These are phyloP conservation scores for Brachypterus glaber DNA, from an alignment of 2,888 invertebrate species.

Conservation along the genomic window DNA sequence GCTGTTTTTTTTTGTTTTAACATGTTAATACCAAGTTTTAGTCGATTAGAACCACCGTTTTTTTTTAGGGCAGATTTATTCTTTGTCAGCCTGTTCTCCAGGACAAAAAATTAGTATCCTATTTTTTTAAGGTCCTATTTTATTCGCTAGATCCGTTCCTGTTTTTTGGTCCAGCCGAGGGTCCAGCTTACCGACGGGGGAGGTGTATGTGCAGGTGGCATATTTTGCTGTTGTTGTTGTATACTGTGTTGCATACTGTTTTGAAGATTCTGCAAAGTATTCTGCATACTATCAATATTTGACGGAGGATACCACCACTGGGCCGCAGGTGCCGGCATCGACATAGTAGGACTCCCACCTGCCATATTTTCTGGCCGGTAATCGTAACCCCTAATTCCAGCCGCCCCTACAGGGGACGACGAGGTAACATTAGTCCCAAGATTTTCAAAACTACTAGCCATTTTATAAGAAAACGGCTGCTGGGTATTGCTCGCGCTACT, in stretches of 20 bases:
- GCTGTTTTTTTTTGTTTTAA: no score
- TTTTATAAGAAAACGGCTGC: constrained; percentile 76
- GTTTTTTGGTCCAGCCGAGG: no score
- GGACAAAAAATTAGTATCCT: no score
- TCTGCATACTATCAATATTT: constrained; percentile 50
- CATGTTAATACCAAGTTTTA: no score
- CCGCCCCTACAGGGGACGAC: constrained; percentile 49
- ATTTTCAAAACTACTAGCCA: constrained; percentile 74
- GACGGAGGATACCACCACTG: constrained; percentile 70
- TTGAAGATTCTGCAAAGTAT: constrained; percentile 45
- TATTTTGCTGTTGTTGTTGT: constrained; percentile 28
- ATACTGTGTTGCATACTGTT: constrained; percentile 26
- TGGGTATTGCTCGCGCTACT: constrained; percentile 53
- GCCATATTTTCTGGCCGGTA: constrained; percentile 45
- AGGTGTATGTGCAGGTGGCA: constrained; percentile 39
- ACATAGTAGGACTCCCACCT: constrained; percentile 20
- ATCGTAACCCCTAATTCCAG: constrained; percentile 7
- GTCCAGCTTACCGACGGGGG: constrained; percentile 38
- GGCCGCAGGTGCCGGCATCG: constrained; percentile 44
- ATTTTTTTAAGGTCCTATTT: no score
- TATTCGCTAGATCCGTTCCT: no score
- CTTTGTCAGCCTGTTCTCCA: no score
- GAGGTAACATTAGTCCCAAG: constrained; percentile 51
- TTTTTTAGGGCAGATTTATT: no score
- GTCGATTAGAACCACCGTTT: no score